Evolutionary conservation across 2,888 invertebrate genomes (phyloP).

Genomic region (Apocheima hispidaria): DNA sequence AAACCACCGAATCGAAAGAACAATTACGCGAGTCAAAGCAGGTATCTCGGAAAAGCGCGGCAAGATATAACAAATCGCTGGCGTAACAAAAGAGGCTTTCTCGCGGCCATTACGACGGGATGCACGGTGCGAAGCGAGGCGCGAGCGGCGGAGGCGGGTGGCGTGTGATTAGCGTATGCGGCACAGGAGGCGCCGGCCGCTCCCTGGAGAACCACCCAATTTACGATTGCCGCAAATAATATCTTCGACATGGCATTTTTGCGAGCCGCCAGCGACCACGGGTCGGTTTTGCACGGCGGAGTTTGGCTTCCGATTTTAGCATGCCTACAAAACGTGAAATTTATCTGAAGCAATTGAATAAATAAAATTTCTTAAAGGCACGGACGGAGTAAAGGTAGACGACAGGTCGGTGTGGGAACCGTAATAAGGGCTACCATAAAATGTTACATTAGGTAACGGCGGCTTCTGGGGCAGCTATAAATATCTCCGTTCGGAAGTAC

Average conservation of each 20-base stretch:
- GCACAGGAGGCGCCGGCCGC: constrained; percentile 62
- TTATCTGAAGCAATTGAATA: constrained; percentile 65
- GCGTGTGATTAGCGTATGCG: constrained; percentile 76
- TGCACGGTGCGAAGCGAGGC: constrained; percentile 68
- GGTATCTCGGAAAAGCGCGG: constrained; percentile 78
- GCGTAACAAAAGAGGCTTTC: constrained; percentile 84
- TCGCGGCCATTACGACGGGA: constrained; percentile 81
- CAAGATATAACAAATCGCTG: constrained; percentile 83
- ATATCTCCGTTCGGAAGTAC: constrained; percentile 85
- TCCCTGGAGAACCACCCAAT: constrained; percentile 68
- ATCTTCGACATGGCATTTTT: constrained; percentile 77
- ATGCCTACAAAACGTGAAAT: constrained; percentile 46
- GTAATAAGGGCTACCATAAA: constrained; percentile 86
- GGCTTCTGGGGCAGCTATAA: constrained; percentile 85
- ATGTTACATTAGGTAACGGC: constrained; percentile 85
- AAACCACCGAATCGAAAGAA: constrained; percentile 82
- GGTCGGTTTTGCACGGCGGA: constrained; percentile 42
- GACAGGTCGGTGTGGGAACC: constrained; percentile 72
- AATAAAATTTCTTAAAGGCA: constrained; percentile 64
- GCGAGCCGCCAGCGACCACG: constrained; percentile 71
- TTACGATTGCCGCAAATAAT: constrained; percentile 83
- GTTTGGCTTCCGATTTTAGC: constrained; percentile 51
- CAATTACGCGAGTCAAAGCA: constrained; percentile 84
- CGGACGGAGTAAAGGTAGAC: constrained; percentile 58
- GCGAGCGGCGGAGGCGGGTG: constrained; percentile 56